Evolutionary conservation across 2,113 vertebrate species (phyloP), one percentile per base, ranked within the genome.

Genomic region (Vimba vimba): DNA sequence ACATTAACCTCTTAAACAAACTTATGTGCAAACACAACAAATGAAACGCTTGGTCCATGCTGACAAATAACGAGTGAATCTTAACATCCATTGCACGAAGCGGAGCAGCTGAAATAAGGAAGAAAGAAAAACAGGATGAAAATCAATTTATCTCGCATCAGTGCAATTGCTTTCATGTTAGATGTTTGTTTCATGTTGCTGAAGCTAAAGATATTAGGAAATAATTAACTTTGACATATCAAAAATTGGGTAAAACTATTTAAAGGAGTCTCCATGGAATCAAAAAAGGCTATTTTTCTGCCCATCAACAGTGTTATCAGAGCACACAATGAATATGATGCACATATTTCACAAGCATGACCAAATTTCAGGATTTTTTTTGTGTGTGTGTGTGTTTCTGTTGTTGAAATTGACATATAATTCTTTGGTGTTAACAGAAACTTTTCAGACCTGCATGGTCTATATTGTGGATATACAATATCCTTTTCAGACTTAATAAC

Each of bases 31-130:
- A 95, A 94, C 91, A 21, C 50, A 60, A 85, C 30, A 85, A 85
- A 92, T 88, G 91, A 92, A 82, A 90, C 92, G 91, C 89, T 94
- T 95, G 94, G 94, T 95, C 94, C 94, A 92, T 93, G 91, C 92
- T 91, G 91, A 86, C 91, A 89, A 89, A 92, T 89, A 87, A 93
- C 92, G 75, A 79, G 30, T 9, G 23, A 45, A 68, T 68, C 15
- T 50, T 43, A 30, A 66, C 62, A 50, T 33, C 15, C 59, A 68
- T 12, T 81, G 60, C 25, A 68, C 9, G 43, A 45, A 82, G 79
- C 79, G 36, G 79, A 82, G 45, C 62, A 52, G 30, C 33, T 59
- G 68, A 39, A 59, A 69, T 69, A 69, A 47, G 11, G 6, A 69
- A 74, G 85, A 87, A 89, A 90, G 91, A 88, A 91, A 91, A 73